Conservation (phyloP, 2,797 vertebrate genomes). For the Rhyacichthys aspro region DNA sequence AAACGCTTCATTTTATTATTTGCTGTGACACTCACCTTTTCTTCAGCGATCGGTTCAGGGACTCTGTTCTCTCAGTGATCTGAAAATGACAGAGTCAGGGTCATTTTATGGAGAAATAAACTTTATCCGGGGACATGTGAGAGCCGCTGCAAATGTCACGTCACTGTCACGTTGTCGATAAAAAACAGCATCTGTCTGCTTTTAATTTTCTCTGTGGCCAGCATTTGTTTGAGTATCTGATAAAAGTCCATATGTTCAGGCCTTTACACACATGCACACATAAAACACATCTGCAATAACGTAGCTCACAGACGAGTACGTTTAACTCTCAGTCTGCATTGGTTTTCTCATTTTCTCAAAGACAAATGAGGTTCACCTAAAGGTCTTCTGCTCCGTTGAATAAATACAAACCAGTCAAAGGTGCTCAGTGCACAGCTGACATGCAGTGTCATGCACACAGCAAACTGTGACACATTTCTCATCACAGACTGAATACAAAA, state of each 20-base stretch:
- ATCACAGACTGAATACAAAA: not conserved
- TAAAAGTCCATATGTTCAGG: conserved; percentile 1
- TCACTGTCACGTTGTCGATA: not conserved
- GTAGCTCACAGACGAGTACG: not conserved
- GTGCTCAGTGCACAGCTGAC: conserved; percentile 24
- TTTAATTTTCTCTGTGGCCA: not conserved
- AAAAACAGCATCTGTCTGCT: not conserved
- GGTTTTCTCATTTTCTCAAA: too few relatives aligned
- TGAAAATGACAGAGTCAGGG: conserved; percentile 56
- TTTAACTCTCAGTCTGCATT: not conserved
- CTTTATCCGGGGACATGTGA: conserved; percentile 1
- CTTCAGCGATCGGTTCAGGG: conserved; percentile 87
- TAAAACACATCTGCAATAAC: conserved; percentile 27
- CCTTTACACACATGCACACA: conserved; percentile 23
- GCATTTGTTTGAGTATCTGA: too few relatives aligned
- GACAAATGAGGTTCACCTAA: not conserved
- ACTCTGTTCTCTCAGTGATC: conserved; percentile 90
- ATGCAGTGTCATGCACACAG: conserved; percentile 46
- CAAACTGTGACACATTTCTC: not conserved
- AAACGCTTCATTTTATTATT: not conserved
- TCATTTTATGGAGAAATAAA: not conserved
- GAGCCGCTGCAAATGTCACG: not conserved
- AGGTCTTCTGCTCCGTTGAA: not conserved
- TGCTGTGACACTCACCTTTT: conserved; percentile 83
- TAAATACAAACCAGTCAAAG: not conserved